Evolutionary conservation across 2,797 vertebrate species (phyloP).

Genomic region (Ptychobarbus kaznakovi): DNA sequence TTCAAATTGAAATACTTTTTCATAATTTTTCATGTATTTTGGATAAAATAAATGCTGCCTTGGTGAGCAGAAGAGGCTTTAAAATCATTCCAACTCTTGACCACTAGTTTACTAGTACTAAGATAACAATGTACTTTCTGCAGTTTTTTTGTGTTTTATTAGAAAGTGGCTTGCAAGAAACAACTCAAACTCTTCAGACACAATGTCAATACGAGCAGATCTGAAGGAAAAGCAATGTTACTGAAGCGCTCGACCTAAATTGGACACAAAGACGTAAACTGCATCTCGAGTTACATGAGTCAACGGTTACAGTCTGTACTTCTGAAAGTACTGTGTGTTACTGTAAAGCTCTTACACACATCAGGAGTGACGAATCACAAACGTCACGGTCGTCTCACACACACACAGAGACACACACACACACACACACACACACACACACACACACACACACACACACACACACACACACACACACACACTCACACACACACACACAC

Average conservation of each 20-base stretch:
- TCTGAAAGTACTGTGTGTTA: slow-evolving; percentile 11
- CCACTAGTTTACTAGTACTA: too few relatives aligned
- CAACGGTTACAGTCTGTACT: background rate
- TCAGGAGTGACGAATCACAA: background rate
- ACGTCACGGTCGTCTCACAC: background rate
- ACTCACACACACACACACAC: background rate
- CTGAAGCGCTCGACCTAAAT: background rate
- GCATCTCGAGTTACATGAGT: background rate
- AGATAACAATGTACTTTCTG: background rate
- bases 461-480: background rate
- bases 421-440: too few relatives aligned
- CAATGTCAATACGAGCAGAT: background rate
- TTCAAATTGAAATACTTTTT: background rate
- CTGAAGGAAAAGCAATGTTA: background rate
- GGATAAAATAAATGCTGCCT: background rate
- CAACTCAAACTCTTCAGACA: background rate
- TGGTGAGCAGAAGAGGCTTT: background rate
- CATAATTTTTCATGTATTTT: background rate
- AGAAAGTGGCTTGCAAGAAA: background rate
- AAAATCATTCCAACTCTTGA: background rate
- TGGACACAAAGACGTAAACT: background rate
- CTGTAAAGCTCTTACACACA: background rate
- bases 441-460: background rate
- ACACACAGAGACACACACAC: too few relatives aligned
- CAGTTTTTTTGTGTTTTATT: background rate